Evolutionary conservation across 2,888 invertebrate genomes (phyloP), one percentile per base, ranked within the genome.

Genomic region (Megalurothrips usitatus): DNA sequence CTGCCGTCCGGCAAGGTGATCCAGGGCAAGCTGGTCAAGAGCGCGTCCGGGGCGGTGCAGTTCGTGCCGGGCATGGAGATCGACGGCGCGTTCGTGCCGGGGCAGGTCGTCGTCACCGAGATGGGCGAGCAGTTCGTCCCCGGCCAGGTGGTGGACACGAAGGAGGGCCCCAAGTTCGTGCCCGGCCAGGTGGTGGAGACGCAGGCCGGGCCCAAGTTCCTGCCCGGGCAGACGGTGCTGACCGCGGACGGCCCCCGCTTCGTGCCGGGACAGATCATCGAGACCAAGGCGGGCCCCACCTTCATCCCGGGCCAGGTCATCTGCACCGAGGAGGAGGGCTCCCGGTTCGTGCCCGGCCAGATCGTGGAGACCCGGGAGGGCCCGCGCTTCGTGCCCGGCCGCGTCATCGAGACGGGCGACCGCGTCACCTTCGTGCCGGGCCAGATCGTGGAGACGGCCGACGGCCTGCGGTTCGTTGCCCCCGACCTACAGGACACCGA

Each of bases 251-350:
- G 93, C 0, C 91, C 92, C 26, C 90, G 92, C 83, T 94, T 94
- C 85, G 92, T 93, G n/a, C 94, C 94, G 0, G 94, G 94, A 17
- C 93, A 94, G 87, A 93, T 93, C 82, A 92, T 93, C 81, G 91
- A 92, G 86, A 92, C 93, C 1, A 92, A 92, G 86, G 91, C 91
- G 49, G 94, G 94, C 0, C 93, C 93, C 0, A 93, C 92, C 0
- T 93, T 94, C 84, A 93, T 94, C 84, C 94, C 94, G 0, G 94
- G 94, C 48, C 92, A 94, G 87, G 92, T 94, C 12, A 93, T 94
- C 82, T 88, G 87, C 23, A 91, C 92, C 10, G 90, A 90, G 86
- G 89, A 90, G 84, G 90, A 90, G 86, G 90, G 90, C 78, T 89
- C 90, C 28, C 87, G 90, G 83, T 91, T 91, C 85, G 91, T 91